These are phyloP conservation scores for Avahi laniger DNA, from an alignment of 2,797 vertebrate species.

Conservation along the genomic window DNA sequence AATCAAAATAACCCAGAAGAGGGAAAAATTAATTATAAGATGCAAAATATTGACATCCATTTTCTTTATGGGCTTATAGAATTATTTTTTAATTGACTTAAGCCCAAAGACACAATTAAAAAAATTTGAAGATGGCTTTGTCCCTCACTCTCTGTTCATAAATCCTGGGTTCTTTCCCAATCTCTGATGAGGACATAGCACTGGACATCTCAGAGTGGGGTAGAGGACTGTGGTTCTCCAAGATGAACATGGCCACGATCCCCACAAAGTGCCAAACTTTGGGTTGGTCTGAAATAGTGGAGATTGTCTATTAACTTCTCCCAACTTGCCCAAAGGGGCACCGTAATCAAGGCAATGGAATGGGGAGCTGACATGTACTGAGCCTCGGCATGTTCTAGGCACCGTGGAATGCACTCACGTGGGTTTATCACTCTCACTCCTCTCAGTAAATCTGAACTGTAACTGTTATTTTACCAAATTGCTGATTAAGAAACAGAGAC, in stretches of 20 bases:
- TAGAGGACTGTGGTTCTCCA: neutral
- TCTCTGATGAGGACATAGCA: neutral
- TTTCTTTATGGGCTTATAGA: neutral
- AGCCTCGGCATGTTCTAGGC: neutral
- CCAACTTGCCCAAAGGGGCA: neutral
- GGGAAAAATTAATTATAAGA: neutral
- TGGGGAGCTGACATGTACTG: neutral
- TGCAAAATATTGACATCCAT: neutral
- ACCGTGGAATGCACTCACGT: neutral
- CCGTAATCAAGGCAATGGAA: neutral
- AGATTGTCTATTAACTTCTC: neutral
- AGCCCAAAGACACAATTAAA: neutral
- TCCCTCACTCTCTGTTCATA: neutral
- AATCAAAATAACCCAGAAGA: neutral
- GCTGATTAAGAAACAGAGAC: neutral
- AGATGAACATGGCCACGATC: neutral
- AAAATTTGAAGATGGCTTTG: neutral
- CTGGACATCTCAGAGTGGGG: neutral
- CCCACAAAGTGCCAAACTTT: neutral
- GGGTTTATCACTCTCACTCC: neutral
- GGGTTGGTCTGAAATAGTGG: neutral
- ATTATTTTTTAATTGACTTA: slow-evolving; percentile 37
- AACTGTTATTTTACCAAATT: neutral
- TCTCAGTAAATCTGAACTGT: neutral
- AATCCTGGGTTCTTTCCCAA: neutral